Base-by-base conservation (phyloP, 2,888 invertebrate species). In the Falcaria lacertinaria region DNA sequence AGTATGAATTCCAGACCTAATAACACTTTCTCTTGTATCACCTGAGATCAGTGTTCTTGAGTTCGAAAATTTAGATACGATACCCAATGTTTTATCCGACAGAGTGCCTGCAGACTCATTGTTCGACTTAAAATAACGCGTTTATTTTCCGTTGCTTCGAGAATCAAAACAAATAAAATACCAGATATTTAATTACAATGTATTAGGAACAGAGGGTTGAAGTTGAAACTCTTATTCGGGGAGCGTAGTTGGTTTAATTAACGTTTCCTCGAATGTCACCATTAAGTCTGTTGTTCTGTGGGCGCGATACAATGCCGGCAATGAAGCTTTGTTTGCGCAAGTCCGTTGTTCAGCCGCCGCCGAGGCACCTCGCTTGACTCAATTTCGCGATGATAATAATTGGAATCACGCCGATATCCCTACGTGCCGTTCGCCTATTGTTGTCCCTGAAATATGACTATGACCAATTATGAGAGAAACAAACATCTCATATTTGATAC, bases 231-330 rank as follows among this genome's bases (percentile, higher is more conserved):
- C 74, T 71, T 70, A 73, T 73, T 72, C 67, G 62, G 59, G 58
- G 70, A 63, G 70, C 72, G 74, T 71, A 74, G 77, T 76, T 72
- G 74, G 69, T 76, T 82, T 84, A 85, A 86, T 85, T 82, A 85
- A 85, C 77, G 70, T 79, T 82, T 80, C 77, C 82, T 80, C 75
- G 73, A 74, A 78, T 83, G 85, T 83, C 80, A 81, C 75, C 77
- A 82, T 85, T 84, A 83, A 80, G 77, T 69, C 74, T 59, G 75
- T 74, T 69, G 74, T 74, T 69, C 72, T 68, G 61, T 63, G 68
- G 70, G 51, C 49, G 57, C 66, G 65, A 64, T 72, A 78, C 77
- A 76, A 77, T 75, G 63, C 61, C 50, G 52, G 59, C 62, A 61
- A 63, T 68, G 63, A 60, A 69, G 68, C 80, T 80, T 84, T 84